phyloP scores from a whole-genome alignment of 2,113 vertebrate species.

The Scortum barcoo region DNA sequence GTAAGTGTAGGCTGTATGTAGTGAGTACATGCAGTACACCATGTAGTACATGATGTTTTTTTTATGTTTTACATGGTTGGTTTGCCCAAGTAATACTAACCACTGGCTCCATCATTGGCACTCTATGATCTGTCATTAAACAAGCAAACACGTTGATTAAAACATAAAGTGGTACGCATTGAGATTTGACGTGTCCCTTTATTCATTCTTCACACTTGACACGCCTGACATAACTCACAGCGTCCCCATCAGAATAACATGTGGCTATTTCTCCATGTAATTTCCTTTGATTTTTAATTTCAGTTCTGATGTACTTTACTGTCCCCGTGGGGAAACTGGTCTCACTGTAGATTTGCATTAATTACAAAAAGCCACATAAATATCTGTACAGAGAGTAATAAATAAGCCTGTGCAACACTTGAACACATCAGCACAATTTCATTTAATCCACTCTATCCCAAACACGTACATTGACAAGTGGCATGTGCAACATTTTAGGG shows the following conservation, averaged over 20 bases:
- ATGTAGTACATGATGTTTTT: neutral
- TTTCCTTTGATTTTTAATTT: slow-evolving; percentile 25
- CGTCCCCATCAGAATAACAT: neutral
- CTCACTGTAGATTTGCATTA: slow-evolving; percentile 1
- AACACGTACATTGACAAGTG: slow-evolving; percentile 8
- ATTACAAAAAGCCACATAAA: slow-evolving; percentile 51
- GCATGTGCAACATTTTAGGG: slow-evolving; percentile 1
- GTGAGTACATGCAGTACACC: too few relatives aligned
- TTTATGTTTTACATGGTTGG: neutral
- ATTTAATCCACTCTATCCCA: slow-evolving; percentile 18
- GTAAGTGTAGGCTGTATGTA: too few relatives aligned
- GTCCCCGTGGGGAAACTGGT: slow-evolving; percentile 21
- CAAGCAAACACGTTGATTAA: slow-evolving; percentile 10
- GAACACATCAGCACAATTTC: slow-evolving; percentile 24
- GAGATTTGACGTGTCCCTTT: neutral
- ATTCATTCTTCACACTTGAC: neutral
- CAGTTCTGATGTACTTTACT: slow-evolving; percentile 26
- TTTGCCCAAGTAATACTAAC: neutral
- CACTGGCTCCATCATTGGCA: neutral
- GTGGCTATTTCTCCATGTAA: slow-evolving; percentile 24
- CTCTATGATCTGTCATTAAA: slow-evolving; percentile 8
- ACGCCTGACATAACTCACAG: slow-evolving; percentile 24
- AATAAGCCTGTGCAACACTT: slow-evolving; percentile 13
- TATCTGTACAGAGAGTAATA: slow-evolving; percentile 24
- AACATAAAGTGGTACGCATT: slow-evolving; percentile 2